Base-by-base conservation (phyloP, 2,888 invertebrate genomes). In the Unio delphinus region DNA sequence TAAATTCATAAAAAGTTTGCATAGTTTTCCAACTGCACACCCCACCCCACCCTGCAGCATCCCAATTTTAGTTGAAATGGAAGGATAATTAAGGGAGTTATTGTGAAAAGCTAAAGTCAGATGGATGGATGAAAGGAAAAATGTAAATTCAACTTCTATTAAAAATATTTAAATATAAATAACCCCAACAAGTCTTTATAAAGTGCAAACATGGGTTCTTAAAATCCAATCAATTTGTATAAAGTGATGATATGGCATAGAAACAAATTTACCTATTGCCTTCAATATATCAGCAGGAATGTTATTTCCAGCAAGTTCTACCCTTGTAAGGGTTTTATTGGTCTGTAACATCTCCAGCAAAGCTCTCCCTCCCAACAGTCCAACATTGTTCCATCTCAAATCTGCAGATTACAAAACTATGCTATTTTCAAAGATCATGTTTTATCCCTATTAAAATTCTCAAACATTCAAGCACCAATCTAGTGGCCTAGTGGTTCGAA, bases 371-470 rank as follows among this genome's bases (percentile, higher is more conserved):
- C 90, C 90, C 6, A 89, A 73, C 30, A 90, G 73, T n/a, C 90
- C 90, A 66, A 89, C 80, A 74, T 87, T 89, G 76, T 90, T 90
- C 89, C 89, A 90, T 23, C 90, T 78, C 58, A 90, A 72, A 83
- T 90, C 90, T 90, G 76, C 55, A 73, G 68, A 23, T 26, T 26
- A 56, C 30, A 61, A 61, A 54, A 54, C 17, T 23, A 34, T 54
- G 54, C 7, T 6, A 23, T 15, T 54, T 54, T 63, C 23, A 8
- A 18, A n/a, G 23, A 8, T 28, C 30, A 45, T 45, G 15, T 1
- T 45, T 45, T 45, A 11, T 15, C 45, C 8, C 8, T 45, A 45
- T 45, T 15, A 45, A 3, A 45, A 45, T 45, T 45, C 3, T 45
- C 15, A 45, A 3, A 11, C 45, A 45, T 45, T 45, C 3, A 45